Conservation (phyloP, 2,888 invertebrate genomes). For the Ophion ellenae region DNA sequence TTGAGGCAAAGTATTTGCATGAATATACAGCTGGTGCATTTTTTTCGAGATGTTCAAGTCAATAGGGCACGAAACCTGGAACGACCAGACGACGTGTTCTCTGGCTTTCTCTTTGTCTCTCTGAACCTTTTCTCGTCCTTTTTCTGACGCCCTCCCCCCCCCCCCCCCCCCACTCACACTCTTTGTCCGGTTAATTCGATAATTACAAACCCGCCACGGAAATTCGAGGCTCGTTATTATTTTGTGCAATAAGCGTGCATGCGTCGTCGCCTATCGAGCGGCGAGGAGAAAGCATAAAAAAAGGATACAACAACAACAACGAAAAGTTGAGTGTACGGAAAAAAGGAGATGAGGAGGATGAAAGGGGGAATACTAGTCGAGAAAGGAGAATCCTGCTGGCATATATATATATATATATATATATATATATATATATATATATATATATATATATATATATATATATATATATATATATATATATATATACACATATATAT, state of each 20-base stretch:
- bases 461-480: not conserved
- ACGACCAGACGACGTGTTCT: slow-evolving; percentile 46
- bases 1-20: slow-evolving; percentile 75
- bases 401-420: not conserved
- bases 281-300: slow-evolving; percentile 20
- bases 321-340: slow-evolving; percentile 4
- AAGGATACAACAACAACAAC: slow-evolving; percentile 9
- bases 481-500: not conserved
- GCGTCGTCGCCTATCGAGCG: not conserved
- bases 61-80: slow-evolving; percentile 52
- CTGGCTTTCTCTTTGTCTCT: not conserved
- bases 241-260: slow-evolving; percentile 52
- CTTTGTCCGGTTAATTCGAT: slow-evolving; percentile 54
- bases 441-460: not conserved
- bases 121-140: not conserved
- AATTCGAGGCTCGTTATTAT: slow-evolving; percentile 58
- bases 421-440: not conserved
- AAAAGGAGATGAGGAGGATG: too few relatives aligned
- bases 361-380: slow-evolving; percentile 14
- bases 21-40: slow-evolving; percentile 59
- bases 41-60: slow-evolving; percentile 25
- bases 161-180: too few relatives aligned
- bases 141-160: too few relatives aligned
- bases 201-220: slow-evolving; percentile 61
- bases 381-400: slow-evolving; percentile 16